These are phyloP conservation scores for Pseudomyrmex flavicornis DNA, from an alignment of 1,140 invertebrate species.

Conservation along the genomic window DNA sequence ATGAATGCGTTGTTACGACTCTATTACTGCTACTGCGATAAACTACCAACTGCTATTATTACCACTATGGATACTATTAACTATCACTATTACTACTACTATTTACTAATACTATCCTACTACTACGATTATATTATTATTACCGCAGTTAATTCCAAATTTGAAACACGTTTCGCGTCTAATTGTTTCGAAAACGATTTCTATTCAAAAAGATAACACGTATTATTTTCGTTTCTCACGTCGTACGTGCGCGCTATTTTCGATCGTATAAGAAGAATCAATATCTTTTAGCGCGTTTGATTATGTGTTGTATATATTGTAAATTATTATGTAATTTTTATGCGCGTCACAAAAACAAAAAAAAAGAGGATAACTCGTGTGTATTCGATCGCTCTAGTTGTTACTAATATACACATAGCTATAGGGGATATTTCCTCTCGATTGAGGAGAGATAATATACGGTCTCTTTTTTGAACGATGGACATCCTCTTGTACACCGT, in stretches of 20 bases:
- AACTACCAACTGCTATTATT: slow-evolving; percentile 44
- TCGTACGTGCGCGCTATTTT: slow-evolving; percentile 8
- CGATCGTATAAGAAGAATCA: slow-evolving; percentile 42
- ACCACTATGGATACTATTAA: slow-evolving; percentile 37
- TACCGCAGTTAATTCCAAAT: slow-evolving; percentile 24
- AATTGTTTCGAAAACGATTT: slow-evolving; percentile 18
- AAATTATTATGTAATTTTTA: slow-evolving; percentile 76
- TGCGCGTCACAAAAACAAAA: slow-evolving; percentile 43
- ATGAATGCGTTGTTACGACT: slow-evolving; percentile 48
- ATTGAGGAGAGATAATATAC: slow-evolving; percentile 21
- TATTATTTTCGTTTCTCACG: slow-evolving; percentile 18
- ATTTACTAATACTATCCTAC: slow-evolving; percentile 44
- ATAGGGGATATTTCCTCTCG: slow-evolving; percentile 46
- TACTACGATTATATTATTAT: slow-evolving; percentile 44
- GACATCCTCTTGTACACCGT: background rate
- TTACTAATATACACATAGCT: slow-evolving; percentile 63
- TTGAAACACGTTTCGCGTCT: background rate
- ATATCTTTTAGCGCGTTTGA: slow-evolving; percentile 77
- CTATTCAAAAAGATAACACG: slow-evolving; percentile 10
- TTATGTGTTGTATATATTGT: slow-evolving; percentile 84
- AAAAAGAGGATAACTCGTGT: slow-evolving; percentile 72
- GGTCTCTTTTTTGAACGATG: slow-evolving; percentile 66
- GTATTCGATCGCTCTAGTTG: slow-evolving; percentile 76
- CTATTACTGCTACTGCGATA: slow-evolving; percentile 57
- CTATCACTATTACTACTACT: slow-evolving; percentile 33